These are phyloP conservation scores for Ctenoplectra terminalis DNA, from an alignment of 1,140 invertebrate species.

Conservation along the genomic window DNA sequence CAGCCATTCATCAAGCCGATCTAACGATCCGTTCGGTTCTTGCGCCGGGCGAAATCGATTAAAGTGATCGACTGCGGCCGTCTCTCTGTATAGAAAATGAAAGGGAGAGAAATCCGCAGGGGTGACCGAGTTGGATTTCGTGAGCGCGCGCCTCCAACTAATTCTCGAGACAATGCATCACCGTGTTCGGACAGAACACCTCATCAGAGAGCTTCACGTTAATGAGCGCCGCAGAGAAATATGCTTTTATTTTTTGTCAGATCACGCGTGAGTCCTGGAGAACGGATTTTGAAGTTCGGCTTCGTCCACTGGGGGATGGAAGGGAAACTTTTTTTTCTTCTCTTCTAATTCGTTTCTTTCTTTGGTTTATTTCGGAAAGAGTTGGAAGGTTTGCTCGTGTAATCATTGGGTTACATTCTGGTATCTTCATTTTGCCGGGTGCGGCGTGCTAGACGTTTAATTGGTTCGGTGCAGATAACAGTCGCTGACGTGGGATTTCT, in stretches of 20 bases:
- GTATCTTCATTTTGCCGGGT: neutral
- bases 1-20: slow-evolving; percentile 72
- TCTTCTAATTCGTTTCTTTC: too few relatives aligned
- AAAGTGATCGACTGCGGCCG: slow-evolving; percentile 71
- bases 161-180: slow-evolving; percentile 71
- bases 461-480: neutral
- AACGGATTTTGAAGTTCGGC: slow-evolving; percentile 1
- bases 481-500: neutral
- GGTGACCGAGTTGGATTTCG: slow-evolving; percentile 36
- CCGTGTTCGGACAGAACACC: slow-evolving; percentile 56
- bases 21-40: slow-evolving; percentile 71
- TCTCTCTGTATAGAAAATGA: slow-evolving; percentile 47
- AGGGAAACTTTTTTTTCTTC: neutral
- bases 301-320: neutral
- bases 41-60: slow-evolving; percentile 71
- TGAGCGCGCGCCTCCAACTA: slow-evolving; percentile 57
- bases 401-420: neutral
- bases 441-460: neutral
- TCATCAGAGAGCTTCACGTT: slow-evolving; percentile 59
- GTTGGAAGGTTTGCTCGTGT: neutral
- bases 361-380: slow-evolving; percentile 4
- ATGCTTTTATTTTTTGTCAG: slow-evolving; percentile 32
- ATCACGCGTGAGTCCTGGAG: neutral
- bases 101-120: slow-evolving; percentile 44
- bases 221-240: slow-evolving; percentile 51